A percentile compares a stretch with the other conserved stretches of the same genome.
phyloP scores from a whole-genome alignment of 2,797 vertebrate species.

The Pteropus rufus region DNA sequence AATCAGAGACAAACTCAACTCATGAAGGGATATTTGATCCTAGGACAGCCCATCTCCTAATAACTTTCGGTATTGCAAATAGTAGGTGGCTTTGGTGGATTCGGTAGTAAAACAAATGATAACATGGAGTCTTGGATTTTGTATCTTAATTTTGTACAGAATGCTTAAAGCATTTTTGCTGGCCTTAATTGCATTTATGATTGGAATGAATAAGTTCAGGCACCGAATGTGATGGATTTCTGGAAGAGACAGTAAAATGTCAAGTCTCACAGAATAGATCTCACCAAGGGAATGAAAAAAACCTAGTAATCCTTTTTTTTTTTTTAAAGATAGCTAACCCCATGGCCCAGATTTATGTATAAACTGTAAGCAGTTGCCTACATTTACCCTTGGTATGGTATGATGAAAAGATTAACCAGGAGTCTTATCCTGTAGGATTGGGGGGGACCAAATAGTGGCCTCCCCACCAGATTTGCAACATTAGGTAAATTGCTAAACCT shows the following conservation, averaged over 20 bases:
- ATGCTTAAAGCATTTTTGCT: conserved; percentile 4
- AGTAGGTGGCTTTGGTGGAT: neutral
- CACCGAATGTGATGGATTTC: neutral
- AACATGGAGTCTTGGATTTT: neutral
- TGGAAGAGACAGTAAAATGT: conserved; percentile 5
- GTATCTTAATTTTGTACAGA: conserved; percentile 14
- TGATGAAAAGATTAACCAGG: neutral
- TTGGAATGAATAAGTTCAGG: neutral
- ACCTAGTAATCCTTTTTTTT: neutral
- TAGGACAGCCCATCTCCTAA: neutral
- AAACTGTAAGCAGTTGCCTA: neutral
- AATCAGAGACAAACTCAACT: conserved; percentile 11
- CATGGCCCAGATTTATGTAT: neutral
- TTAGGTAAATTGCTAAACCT: conserved; percentile 15
- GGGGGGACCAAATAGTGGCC: neutral
- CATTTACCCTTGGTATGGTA: neutral
- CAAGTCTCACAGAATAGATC: neutral
- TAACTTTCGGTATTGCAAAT: conserved; percentile 32
- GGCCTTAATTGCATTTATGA: neutral
- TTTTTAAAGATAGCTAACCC: neutral
- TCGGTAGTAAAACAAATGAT: conserved; percentile 27
- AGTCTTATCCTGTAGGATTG: neutral
- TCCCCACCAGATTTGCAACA: neutral
- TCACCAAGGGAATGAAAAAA: conserved; percentile 18
- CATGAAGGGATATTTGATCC: neutral